Evolutionary conservation across 2,888 invertebrate species (phyloP).

Genomic region (Papilio gigon): DNA sequence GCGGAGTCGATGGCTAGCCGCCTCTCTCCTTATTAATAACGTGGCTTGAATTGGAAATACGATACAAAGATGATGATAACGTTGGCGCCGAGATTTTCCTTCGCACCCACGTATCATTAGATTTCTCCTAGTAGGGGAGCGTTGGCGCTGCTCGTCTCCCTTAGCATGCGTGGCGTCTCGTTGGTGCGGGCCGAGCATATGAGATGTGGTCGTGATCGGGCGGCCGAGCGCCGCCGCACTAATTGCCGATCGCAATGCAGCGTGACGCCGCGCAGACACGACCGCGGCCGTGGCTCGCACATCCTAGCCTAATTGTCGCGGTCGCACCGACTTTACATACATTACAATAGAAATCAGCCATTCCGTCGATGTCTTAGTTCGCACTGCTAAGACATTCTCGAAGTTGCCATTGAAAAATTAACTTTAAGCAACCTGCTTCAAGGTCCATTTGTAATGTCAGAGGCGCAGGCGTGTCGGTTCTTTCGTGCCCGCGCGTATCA

Average conservation of each 20-base stretch:
- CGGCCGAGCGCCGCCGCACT: slow-evolving; percentile 59
- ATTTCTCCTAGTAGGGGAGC: slow-evolving; percentile 44
- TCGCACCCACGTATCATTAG: slow-evolving; percentile 48
- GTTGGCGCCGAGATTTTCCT: slow-evolving; percentile 42
- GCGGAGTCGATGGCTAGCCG: slow-evolving; percentile 64
- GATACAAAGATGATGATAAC: slow-evolving; percentile 37
- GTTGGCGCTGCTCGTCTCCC: slow-evolving; percentile 40
- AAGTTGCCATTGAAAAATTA: slow-evolving; percentile 46
- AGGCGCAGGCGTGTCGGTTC: slow-evolving; percentile 37
- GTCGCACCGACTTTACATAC: slow-evolving; percentile 73
- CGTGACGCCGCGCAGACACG: slow-evolving; percentile 62
- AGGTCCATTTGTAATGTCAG: slow-evolving; percentile 35
- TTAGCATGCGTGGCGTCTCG: slow-evolving; percentile 57
- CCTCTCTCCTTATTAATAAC: slow-evolving; percentile 75
- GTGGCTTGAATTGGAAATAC: slow-evolving; percentile 72
- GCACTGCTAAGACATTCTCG: slow-evolving; percentile 53
- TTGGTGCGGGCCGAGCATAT: slow-evolving; percentile 54
- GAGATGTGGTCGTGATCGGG: slow-evolving; percentile 70
- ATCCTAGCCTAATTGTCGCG: slow-evolving; percentile 73
- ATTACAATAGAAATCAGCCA: slow-evolving; percentile 75
- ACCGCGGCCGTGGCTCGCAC: slow-evolving; percentile 58
- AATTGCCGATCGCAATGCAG: slow-evolving; percentile 67
- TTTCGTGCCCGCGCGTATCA: slow-evolving; percentile 39
- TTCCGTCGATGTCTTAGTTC: slow-evolving; percentile 66
- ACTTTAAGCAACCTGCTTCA: slow-evolving; percentile 42